These are phyloP conservation scores for Acrossocheilus wenchowensis DNA, from an alignment of 2,797 vertebrate species.

Conservation along the genomic window DNA sequence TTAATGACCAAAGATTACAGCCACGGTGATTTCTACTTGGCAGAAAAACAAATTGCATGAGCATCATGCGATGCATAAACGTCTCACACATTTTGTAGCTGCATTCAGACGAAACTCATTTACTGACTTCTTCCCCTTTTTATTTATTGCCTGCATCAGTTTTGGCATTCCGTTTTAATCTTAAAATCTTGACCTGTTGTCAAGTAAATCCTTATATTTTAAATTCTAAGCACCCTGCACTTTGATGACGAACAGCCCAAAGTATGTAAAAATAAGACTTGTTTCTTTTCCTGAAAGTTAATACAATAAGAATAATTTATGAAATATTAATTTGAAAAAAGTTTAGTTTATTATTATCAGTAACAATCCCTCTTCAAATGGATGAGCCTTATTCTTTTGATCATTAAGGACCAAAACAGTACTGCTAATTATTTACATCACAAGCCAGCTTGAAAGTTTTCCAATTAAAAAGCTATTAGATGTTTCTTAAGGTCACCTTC, in stretches of 20 bases:
- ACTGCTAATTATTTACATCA: constrained; percentile 68
- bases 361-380: constrained; percentile 16
- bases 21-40: constrained; percentile 22
- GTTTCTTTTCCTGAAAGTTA: not conserved
- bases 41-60: constrained; percentile 20
- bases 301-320: not conserved
- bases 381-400: constrained; percentile 59
- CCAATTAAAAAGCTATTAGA: constrained; percentile 76
- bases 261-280: constrained; percentile 1
- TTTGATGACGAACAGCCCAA: not conserved
- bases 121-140: not conserved
- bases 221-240: constrained; percentile 8
- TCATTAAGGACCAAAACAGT: constrained; percentile 58
- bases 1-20: constrained; percentile 40
- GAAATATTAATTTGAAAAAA: not conserved
- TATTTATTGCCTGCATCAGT: not conserved
- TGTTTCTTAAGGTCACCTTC: constrained; percentile 68
- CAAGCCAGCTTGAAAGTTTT: constrained; percentile 63
- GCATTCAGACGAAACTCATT: not conserved
- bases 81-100: constrained; percentile 8
- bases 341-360: constrained; percentile 11
- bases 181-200: not conserved
- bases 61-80: constrained; percentile 32
- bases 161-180: not conserved
- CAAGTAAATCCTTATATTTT: not conserved